Percentiles rank a stretch among this genome's conserved stretches.
phyloP scores from a whole-genome alignment of 92 coral and sea anemone genomes.

The Virgularia gustaviana region DNA sequence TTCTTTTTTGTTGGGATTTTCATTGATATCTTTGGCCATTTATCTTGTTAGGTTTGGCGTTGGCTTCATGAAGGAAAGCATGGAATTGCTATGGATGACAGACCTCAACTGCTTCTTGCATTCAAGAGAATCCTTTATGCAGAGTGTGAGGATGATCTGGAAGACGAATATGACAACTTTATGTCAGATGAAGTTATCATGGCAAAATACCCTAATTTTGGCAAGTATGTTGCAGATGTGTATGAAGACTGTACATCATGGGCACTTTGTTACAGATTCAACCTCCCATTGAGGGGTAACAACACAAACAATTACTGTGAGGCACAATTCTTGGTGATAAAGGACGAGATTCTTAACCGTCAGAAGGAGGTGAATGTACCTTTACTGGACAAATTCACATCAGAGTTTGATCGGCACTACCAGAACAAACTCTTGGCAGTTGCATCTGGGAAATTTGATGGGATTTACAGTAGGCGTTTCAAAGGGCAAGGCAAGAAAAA shows the following conservation, averaged over 20 bases:
- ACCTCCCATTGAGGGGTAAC: slow-evolving; percentile 12
- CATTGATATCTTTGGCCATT: background rate
- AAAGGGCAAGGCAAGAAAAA: slow-evolving; percentile 16
- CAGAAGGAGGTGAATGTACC: slow-evolving; percentile 20
- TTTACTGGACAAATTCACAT: slow-evolving; percentile 1
- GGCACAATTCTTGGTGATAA: background rate
- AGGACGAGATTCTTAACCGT: slow-evolving; percentile 23
- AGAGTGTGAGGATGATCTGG: slow-evolving; percentile 28
- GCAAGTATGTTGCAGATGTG: slow-evolving; percentile 18
- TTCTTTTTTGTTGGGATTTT: too few relatives aligned
- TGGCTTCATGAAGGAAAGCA: slow-evolving; percentile 6
- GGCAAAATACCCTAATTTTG: slow-evolving; percentile 20
- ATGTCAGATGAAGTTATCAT: slow-evolving; percentile 12
- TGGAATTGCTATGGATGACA: slow-evolving; percentile 15
- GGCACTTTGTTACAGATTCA: slow-evolving; percentile 25
- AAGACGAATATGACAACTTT: slow-evolving; percentile 12
- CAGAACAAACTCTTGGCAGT: slow-evolving; percentile 13
- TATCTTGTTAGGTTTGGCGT: slow-evolving; percentile 13
- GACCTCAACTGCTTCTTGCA: slow-evolving; percentile 20
- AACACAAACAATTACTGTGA: slow-evolving; percentile 31
- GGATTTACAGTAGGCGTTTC: slow-evolving; percentile 16
- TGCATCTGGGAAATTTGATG: slow-evolving; percentile 16
- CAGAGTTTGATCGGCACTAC: slow-evolving; percentile 2
- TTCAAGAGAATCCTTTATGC: slow-evolving; percentile 26
- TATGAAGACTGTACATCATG: slow-evolving; percentile 20